Evolutionary conservation across 2,888 invertebrate species (phyloP).

Genomic region (Drosophila mulleri): DNA sequence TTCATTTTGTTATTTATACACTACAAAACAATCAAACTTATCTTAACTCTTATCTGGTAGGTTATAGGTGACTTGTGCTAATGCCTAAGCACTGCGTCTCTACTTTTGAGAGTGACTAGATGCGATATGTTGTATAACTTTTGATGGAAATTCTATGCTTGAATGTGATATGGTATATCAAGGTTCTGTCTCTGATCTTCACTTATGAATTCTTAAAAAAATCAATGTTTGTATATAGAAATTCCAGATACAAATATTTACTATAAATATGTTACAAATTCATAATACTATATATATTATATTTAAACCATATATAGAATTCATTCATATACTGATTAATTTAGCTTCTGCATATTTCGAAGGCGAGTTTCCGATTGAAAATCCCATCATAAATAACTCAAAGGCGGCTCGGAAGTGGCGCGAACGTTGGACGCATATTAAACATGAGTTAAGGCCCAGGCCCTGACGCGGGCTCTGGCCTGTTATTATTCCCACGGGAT

Average conservation of each 20-base stretch:
- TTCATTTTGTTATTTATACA: neutral
- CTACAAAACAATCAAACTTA: neutral
- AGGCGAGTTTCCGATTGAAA: constrained; percentile 21
- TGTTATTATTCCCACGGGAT: constrained; percentile 75
- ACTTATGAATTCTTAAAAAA: no score
- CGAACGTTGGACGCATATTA: constrained; percentile 65
- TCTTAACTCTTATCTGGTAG: constrained; percentile 21
- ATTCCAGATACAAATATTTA: neutral
- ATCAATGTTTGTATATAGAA: neutral
- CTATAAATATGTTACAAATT: neutral
- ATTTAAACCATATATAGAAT: neutral
- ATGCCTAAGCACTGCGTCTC: neutral
- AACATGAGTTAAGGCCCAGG: constrained; percentile 50
- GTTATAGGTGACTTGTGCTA: constrained; percentile 11
- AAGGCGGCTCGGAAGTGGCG: constrained; percentile 63
- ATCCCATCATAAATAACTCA: constrained; percentile 43
- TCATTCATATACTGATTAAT: constrained; percentile 13
- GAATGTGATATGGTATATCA: neutral
- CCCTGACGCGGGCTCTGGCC: constrained; percentile 40
- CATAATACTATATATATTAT: neutral
- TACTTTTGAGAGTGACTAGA: neutral
- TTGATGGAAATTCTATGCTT: neutral
- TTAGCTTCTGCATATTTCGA: constrained; percentile 5
- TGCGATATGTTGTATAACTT: neutral
- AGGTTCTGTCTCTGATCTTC: neutral